A percentile compares a stretch with the other conserved stretches of the same genome.
Evolutionary conservation across 2,888 invertebrate species (phyloP).

Genomic region (Ceramica pisi): DNA sequence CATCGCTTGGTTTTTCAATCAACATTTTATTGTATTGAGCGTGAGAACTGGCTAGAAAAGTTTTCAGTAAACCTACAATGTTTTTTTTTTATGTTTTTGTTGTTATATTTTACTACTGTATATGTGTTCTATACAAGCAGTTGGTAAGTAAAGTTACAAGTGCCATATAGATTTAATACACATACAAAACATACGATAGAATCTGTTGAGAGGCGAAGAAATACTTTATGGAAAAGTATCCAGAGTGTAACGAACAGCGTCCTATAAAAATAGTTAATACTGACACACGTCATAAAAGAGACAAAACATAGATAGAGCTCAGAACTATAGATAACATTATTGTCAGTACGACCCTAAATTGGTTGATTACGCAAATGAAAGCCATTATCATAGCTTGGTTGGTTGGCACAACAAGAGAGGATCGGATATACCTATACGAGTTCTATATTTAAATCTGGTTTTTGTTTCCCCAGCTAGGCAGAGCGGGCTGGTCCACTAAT

Average conservation of each 20-base stretch:
- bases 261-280: background rate
- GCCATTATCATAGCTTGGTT: background rate
- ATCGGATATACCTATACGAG: slow-evolving; percentile 63
- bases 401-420: slow-evolving; percentile 57
- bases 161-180: background rate
- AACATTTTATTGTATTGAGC: slow-evolving; percentile 29
- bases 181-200: too few species aligned
- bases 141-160: background rate
- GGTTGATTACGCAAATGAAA: background rate
- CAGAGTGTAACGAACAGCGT: too few species aligned
- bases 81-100: background rate
- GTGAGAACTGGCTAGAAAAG: slow-evolving; percentile 29
- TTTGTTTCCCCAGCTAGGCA: slow-evolving; percentile 82
- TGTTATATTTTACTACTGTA: background rate
- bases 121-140: background rate
- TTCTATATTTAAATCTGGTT: slow-evolving; percentile 83
- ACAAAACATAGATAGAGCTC: too few species aligned
- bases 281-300: too few species aligned
- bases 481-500: slow-evolving; percentile 81
- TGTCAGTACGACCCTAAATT: background rate
- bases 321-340: background rate
- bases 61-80: slow-evolving; percentile 16
- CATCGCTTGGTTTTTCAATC: slow-evolving; percentile 44
- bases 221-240: too few species aligned
- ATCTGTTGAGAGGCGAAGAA: too few species aligned